Evolutionary conservation across 1,140 invertebrate species (phyloP).

Genomic region (Lucilia sericata): DNA sequence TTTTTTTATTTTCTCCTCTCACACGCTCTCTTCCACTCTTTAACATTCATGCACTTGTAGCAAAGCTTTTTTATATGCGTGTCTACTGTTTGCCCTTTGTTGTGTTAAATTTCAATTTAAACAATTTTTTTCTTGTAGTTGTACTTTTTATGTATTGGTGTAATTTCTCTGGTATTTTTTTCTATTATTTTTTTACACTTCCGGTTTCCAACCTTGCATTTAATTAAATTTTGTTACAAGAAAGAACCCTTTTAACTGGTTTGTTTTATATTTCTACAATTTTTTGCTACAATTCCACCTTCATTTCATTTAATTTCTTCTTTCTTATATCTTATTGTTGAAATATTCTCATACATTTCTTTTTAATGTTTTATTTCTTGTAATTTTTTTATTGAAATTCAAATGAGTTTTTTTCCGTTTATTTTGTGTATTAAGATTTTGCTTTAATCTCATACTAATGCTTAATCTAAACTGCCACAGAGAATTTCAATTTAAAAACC

Average conservation of each 20-base stretch:
- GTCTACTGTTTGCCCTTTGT: not conserved
- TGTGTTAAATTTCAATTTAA: no score
- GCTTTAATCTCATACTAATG: conserved; percentile 31
- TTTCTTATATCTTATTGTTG: not conserved
- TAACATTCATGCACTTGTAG: not conserved
- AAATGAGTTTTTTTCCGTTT: not conserved
- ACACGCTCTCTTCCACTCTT: not conserved
- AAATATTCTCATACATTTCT: not conserved
- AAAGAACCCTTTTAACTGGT: not conserved
- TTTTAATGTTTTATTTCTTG: not conserved
- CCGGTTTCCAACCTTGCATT: conserved; percentile 12
- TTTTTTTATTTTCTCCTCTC: not conserved
- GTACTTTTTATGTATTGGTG: no score
- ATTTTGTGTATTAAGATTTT: conserved; percentile 26
- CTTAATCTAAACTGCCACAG: conserved; percentile 15
- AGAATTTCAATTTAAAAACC: conserved; percentile 37
- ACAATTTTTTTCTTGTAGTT: not conserved
- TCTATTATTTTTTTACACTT: not conserved
- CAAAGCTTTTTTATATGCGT: not conserved
- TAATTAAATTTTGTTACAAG: not conserved
- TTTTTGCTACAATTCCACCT: not conserved
- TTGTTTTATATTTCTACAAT: not conserved
- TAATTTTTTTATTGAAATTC: not conserved
- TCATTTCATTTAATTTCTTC: not conserved
- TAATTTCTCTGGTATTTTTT: not conserved